Evolutionary conservation across 2,113 vertebrate genomes (phyloP).

Genomic region (Heterocephalus glaber): DNA sequence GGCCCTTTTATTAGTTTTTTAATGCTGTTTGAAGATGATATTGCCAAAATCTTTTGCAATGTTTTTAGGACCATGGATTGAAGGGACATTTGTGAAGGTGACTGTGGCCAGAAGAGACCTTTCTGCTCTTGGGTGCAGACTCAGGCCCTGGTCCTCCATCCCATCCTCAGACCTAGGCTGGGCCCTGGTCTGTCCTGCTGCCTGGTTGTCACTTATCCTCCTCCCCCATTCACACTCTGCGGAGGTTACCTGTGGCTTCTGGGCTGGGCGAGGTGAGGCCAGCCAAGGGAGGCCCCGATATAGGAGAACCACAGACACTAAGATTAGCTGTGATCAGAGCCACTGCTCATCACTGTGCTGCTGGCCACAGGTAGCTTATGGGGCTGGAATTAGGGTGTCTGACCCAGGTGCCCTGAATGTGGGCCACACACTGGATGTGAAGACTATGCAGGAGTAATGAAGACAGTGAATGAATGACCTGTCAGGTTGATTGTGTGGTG

Average conservation of each 20-base stretch:
- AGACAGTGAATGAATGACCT: background rate
- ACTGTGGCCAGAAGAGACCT: background rate
- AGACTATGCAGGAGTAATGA: background rate
- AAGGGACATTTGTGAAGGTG: background rate
- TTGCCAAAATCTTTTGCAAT: constrained; percentile 24
- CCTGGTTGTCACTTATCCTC: background rate
- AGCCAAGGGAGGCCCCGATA: background rate
- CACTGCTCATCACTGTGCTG: background rate
- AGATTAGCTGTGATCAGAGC: background rate
- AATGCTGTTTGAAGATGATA: background rate
- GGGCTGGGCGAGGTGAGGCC: background rate
- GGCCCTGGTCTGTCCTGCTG: background rate
- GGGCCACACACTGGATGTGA: background rate
- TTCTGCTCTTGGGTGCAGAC: too few relatives aligned
- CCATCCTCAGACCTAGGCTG: background rate
- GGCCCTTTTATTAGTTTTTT: constrained; percentile 19
- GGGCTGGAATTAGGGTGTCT: background rate
- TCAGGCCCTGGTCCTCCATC: background rate
- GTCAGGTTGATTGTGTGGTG: background rate
- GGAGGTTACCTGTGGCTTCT: background rate
- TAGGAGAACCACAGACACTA: background rate
- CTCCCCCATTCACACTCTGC: background rate
- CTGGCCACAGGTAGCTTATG: background rate
- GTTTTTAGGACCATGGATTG: background rate
- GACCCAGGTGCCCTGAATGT: background rate